Base-by-base conservation (phyloP, 2,888 invertebrate species). In the Pardosa pseudoannulata region DNA sequence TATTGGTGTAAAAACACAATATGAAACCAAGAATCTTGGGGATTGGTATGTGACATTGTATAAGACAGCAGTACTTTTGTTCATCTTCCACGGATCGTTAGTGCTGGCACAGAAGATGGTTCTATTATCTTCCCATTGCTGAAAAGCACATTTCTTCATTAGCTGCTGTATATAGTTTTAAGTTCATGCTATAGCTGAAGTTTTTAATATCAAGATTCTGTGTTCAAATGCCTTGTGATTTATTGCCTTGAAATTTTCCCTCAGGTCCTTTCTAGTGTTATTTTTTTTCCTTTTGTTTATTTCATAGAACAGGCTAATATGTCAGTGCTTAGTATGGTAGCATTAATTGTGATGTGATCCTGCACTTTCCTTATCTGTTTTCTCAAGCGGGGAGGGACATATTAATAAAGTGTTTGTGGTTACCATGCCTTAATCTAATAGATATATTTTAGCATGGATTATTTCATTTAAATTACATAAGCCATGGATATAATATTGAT, bases 121-220 rank as follows among this genome's bases (percentile, higher is more conserved):
- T 86, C 72, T 79, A 68, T 64, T 76, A 85, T 85, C 64, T 86
- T 80, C 67, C 80, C 39, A 67, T 75, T 79, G 87, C 87, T 87
- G 72, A 67, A 67, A 87, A 80, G 87, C 80, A 80, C 80, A 80
- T 79, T 78, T 81, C 76, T 82, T 87, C 87, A 87, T 79, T 80
- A 80, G 87, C 87, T 87, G 80, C 79, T 87, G 87, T 87, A 87
- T 28, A 87, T 87, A 87, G 80, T 87, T 87, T 79, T 87, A 71
- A 50, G 79, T 87, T 74, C 75, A 80, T 80, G 76, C 75, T 73
- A 71, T 80, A 86, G 86, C 72, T 76, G 80, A 87, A 87, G 72
- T 75, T 86, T 86, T 80, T 75, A 87, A 85, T 80, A 75, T 75
- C 87, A 80, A 87, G 80, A 87, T 79, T 85, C 36, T 87, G 39